phyloP scores from a whole-genome alignment of 30 jellyfish, hydroid and myxozoan genomes.

The Clytia hemisphaerica region DNA sequence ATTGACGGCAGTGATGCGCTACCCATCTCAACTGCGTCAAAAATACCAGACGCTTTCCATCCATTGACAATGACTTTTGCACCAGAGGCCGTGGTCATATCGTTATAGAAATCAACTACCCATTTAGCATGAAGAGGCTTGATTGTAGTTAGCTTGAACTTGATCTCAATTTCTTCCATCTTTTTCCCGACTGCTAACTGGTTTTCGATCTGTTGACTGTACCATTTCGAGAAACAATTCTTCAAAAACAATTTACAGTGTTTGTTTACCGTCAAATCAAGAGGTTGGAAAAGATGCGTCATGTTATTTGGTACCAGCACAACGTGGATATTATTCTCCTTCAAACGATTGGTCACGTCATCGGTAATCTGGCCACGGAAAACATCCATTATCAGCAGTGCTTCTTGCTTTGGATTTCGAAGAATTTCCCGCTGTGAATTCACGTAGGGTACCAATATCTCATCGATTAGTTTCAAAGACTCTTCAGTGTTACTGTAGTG shows the following conservation, averaged over 20 bases:
- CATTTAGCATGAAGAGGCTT: neutral
- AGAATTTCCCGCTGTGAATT: neutral
- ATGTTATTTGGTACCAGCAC: neutral
- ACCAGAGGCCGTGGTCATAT: neutral
- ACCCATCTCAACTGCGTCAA: neutral
- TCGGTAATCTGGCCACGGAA: neutral
- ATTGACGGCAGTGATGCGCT: neutral
- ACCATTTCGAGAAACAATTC: neutral
- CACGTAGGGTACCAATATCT: neutral
- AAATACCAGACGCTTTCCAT: neutral
- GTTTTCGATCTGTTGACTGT: neutral
- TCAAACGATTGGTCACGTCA: neutral
- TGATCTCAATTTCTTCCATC: neutral
- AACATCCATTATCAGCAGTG: neutral
- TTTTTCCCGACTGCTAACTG: neutral
- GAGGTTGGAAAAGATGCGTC: neutral
- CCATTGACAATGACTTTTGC: neutral
- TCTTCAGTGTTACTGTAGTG: conserved; percentile 10
- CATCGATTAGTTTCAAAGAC: neutral
- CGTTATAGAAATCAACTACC: neutral
- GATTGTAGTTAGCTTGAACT: neutral
- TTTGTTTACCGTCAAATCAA: neutral
- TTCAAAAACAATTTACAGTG: neutral
- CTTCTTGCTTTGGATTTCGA: neutral
- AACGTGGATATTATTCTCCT: neutral